phyloP scores from a whole-genome alignment of 2,797 vertebrate species.

The Stomatorhinus walkeri region DNA sequence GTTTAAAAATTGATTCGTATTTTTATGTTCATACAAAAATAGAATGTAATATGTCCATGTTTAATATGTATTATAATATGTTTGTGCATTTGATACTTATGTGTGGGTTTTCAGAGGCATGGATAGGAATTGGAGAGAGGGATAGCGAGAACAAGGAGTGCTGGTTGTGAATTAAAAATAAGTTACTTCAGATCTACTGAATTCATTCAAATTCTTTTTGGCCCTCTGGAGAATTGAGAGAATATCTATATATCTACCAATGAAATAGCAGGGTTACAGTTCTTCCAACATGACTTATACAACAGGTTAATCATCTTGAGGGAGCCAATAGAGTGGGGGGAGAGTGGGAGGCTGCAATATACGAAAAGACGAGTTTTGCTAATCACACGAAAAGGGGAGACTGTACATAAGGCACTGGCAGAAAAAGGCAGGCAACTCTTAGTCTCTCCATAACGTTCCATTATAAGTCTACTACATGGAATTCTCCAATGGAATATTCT shows the following conservation, averaged over 20 bases:
- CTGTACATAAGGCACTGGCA: background rate
- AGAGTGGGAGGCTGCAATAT: background rate
- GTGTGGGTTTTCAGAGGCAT: background rate
- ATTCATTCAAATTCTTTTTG: background rate
- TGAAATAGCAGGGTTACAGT: background rate
- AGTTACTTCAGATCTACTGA: background rate
- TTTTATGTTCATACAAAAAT: background rate
- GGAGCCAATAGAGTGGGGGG: background rate
- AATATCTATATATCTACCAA: background rate
- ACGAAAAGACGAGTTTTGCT: background rate
- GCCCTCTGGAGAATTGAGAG: background rate
- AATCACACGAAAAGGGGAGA: background rate
- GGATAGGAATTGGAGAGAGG: background rate
- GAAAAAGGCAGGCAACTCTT: background rate
- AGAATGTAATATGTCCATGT: background rate
- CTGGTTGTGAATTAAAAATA: background rate
- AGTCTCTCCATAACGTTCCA: background rate
- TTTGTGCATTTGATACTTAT: background rate
- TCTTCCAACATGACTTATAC: background rate
- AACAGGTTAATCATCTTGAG: background rate
- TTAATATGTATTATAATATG: background rate
- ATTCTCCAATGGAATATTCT: background rate
- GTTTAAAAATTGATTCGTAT: background rate
- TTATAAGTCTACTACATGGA: background rate
- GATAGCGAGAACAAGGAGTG: background rate